phyloP scores from a whole-genome alignment of 2,888 invertebrate genomes.

The Tipula vernalis region DNA sequence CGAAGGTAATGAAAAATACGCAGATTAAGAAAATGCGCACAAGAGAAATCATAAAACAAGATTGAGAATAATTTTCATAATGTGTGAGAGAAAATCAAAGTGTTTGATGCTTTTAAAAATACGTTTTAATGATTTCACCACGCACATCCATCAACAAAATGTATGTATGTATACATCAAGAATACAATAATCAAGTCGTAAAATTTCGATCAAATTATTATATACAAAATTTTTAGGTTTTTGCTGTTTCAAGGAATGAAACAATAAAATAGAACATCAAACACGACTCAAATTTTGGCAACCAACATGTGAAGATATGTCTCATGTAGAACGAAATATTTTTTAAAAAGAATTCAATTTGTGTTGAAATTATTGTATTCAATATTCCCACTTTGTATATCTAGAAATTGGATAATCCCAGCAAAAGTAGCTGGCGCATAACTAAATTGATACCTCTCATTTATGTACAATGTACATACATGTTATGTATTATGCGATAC shows the following conservation, averaged over 20 bases:
- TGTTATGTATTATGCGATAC: background rate
- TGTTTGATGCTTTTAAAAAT: no score
- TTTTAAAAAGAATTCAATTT: background rate
- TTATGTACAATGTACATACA: no score
- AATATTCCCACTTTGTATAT: background rate
- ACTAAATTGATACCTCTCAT: background rate
- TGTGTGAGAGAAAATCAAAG: no score
- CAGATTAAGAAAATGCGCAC: no score
- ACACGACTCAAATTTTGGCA: background rate
- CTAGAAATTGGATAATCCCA: background rate
- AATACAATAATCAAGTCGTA: no score
- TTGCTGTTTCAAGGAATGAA: background rate
- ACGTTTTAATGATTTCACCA: no score
- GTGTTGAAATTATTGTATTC: background rate
- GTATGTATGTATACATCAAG: no score
- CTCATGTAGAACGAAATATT: background rate
- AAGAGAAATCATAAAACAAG: no score
- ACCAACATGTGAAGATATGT: background rate
- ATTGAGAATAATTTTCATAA: no score
- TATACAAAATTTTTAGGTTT: background rate
- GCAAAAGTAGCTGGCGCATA: background rate
- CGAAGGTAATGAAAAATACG: no score
- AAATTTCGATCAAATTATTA: no score
- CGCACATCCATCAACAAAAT: no score
- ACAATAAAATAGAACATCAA: background rate